Percentiles rank a stretch among this genome's conserved stretches.
Evolutionary conservation across 1,140 invertebrate species (phyloP).

Genomic region (Drosophila orena): DNA sequence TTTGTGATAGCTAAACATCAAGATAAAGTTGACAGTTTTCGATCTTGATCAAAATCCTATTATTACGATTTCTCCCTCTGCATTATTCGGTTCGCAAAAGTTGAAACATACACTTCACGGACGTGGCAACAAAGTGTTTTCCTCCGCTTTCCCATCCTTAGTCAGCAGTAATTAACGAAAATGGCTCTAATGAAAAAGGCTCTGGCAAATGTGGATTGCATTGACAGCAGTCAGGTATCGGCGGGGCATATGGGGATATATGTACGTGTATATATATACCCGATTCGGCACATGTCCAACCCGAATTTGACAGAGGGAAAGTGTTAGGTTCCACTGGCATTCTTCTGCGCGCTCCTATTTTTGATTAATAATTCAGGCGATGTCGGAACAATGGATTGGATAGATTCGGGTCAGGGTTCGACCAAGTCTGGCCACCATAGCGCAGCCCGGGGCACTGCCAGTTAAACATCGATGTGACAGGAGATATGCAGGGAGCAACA

Average conservation of each 20-base stretch:
- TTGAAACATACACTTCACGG: constrained; percentile 62
- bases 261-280: not conserved
- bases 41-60: not conserved
- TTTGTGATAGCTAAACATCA: not conserved
- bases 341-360: constrained; percentile 32
- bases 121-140: constrained; percentile 9
- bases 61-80: not conserved
- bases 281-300: constrained; percentile 1
- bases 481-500: constrained; percentile 12
- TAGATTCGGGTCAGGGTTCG: constrained; percentile 41
- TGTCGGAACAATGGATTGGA: constrained; percentile 41
- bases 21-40: too few species aligned
- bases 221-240: constrained; percentile 27
- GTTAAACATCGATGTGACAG: constrained; percentile 2
- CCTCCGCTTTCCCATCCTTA: constrained; percentile 3
- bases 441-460: not conserved
- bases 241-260: not conserved
- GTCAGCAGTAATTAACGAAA: constrained; percentile 62
- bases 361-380: constrained; percentile 53
- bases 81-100: constrained; percentile 16
- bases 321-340: constrained; percentile 34
- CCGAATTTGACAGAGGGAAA: not conserved
- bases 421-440: constrained; percentile 6
- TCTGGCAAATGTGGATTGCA: constrained; percentile 27
- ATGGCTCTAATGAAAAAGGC: constrained; percentile 69